These are phyloP conservation scores for Drosophila tripunctata DNA, from an alignment of 2,888 invertebrate species.

Conservation along the genomic window DNA sequence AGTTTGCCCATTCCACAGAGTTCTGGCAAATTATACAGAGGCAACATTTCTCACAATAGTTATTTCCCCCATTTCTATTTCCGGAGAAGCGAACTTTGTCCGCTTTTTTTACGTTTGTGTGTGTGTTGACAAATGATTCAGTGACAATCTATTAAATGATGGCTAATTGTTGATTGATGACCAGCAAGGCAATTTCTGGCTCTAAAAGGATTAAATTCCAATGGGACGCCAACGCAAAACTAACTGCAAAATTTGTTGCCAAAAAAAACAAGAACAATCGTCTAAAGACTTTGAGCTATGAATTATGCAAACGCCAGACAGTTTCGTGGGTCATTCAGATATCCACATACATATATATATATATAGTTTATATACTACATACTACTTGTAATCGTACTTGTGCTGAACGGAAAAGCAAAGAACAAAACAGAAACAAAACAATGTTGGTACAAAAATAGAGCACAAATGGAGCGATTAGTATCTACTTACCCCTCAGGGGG, in stretches of 20 bases:
- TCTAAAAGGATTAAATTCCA: constrained; percentile 74
- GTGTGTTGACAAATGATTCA: constrained; percentile 77
- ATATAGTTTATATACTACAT: not conserved
- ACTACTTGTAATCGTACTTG: not conserved
- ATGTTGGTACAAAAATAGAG: constrained; percentile 39
- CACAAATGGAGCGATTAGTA: constrained; percentile 62
- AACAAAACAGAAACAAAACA: constrained; percentile 7
- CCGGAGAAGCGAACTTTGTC: constrained; percentile 41
- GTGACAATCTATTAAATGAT: constrained; percentile 71
- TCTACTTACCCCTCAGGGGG: constrained; percentile 26
- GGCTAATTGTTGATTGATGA: constrained; percentile 68
- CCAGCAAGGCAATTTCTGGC: constrained; percentile 12
- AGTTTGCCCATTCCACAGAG: constrained; percentile 40
- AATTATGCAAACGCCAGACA: constrained; percentile 58
- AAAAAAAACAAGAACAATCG: constrained; percentile 3
- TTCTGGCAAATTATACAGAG: constrained; percentile 31
- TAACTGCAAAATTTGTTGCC: constrained; percentile 34
- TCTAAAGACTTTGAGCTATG: constrained; percentile 47
- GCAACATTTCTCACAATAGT: constrained; percentile 32
- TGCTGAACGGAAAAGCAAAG: not conserved
- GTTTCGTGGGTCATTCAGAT: not conserved
- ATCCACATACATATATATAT: not conserved
- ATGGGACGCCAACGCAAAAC: constrained; percentile 29
- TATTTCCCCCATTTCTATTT: constrained; percentile 6
- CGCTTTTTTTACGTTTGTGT: constrained; percentile 12